Evolutionary conservation across 2,888 invertebrate genomes (phyloP).

Genomic region (Ischnus inquisitorius): DNA sequence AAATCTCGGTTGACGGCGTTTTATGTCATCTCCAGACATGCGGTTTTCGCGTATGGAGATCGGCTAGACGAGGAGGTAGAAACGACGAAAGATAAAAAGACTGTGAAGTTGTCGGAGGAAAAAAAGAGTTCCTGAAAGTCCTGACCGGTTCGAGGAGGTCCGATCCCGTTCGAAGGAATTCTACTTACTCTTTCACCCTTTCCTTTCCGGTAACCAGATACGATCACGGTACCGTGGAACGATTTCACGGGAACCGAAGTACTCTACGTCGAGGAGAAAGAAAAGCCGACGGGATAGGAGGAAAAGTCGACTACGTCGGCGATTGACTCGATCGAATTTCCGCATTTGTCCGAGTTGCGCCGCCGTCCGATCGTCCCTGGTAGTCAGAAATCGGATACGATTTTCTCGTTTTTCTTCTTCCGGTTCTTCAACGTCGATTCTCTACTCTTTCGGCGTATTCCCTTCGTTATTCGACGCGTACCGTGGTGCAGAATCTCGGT

Average conservation of each 20-base stretch:
- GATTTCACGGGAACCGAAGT: neutral
- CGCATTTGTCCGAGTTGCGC: neutral
- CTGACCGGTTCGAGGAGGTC: neutral
- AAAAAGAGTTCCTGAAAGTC: neutral
- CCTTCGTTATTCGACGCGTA: neutral
- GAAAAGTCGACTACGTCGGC: neutral
- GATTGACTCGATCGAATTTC: constrained; percentile 40
- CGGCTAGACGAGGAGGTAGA: neutral
- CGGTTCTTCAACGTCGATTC: neutral
- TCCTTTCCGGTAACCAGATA: neutral
- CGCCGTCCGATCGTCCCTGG: neutral
- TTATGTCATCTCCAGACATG: neutral
- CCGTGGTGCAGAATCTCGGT: constrained; percentile 7
- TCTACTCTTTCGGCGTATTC: neutral
- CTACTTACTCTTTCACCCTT: neutral
- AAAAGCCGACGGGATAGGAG: neutral
- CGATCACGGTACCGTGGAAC: neutral
- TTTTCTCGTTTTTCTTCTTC: neutral
- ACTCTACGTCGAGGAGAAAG: neutral
- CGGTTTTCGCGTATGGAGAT: neutral
- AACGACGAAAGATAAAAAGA: neutral
- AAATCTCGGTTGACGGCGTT: neutral
- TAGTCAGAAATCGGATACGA: neutral
- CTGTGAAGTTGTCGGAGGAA: neutral
- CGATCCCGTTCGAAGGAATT: neutral